A percentile compares a stretch with the other conserved stretches of the same genome.
phyloP scores from a whole-genome alignment of 2,888 invertebrate genomes.

The Cryptus viduatorius region DNA sequence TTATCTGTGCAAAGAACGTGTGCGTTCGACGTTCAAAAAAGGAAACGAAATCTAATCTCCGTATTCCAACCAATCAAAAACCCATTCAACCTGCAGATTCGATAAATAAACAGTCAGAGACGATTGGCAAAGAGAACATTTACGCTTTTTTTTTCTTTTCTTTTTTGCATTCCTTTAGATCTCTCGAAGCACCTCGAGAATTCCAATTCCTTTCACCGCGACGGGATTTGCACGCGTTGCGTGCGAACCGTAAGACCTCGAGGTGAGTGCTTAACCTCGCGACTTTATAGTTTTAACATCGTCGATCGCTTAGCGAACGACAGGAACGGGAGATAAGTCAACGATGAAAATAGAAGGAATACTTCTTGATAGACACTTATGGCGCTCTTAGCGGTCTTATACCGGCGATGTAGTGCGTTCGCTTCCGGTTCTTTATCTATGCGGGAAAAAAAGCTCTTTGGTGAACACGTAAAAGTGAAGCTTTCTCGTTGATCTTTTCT shows the following conservation, averaged over 20 bases:
- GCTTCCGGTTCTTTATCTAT: constrained; percentile 50
- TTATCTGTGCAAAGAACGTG: constrained; percentile 16
- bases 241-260: constrained; percentile 59
- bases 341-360: constrained; percentile 59
- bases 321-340: constrained; percentile 44
- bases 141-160: constrained; percentile 5
- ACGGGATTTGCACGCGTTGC: constrained; percentile 56
- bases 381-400: constrained; percentile 20
- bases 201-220: constrained; percentile 63
- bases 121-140: neutral
- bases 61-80: neutral
- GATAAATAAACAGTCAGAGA: neutral
- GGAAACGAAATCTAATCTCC: neutral
- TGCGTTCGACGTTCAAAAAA: neutral
- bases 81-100: neutral
- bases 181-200: constrained; percentile 52
- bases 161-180: constrained; percentile 40
- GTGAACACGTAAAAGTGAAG: constrained; percentile 50
- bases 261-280: constrained; percentile 5
- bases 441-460: constrained; percentile 18
- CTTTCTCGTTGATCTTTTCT: constrained; percentile 3
- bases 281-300: constrained; percentile 12
- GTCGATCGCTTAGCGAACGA: constrained; percentile 39
- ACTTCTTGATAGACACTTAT: constrained; percentile 13
- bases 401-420: constrained; percentile 5